Conservation (phyloP, 1,140 invertebrate species). For the Maniola jurtina region DNA sequence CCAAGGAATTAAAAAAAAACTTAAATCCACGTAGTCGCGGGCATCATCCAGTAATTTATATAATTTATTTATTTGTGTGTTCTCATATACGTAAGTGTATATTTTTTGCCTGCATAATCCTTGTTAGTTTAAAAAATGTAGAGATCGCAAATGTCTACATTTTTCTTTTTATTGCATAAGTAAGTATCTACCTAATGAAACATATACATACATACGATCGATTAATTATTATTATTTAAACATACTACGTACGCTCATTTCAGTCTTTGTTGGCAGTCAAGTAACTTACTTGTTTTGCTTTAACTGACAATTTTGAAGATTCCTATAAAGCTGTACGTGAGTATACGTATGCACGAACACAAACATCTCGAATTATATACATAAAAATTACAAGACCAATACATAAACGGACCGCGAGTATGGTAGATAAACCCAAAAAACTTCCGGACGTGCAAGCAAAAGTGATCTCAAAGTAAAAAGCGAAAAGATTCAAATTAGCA, state of each 20-base stretch:
- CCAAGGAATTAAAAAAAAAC: too few relatives aligned
- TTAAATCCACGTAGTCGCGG: too few relatives aligned
- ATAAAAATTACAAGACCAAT: slow-evolving; percentile 28
- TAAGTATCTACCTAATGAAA: too few relatives aligned
- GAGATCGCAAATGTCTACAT: too few relatives aligned
- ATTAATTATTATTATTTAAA: neutral
- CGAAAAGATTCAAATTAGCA: slow-evolving; percentile 60
- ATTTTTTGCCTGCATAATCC: too few relatives aligned
- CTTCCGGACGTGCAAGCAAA: slow-evolving; percentile 41
- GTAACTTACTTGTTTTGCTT: neutral
- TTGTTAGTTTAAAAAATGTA: too few relatives aligned
- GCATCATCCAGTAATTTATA: too few relatives aligned
- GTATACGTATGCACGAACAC: slow-evolving; percentile 20
- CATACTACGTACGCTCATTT: neutral
- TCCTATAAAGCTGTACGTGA: slow-evolving; percentile 7
- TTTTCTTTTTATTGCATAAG: too few relatives aligned
- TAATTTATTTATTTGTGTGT: too few relatives aligned
- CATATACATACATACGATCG: too few relatives aligned
- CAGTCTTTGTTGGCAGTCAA: too few relatives aligned
- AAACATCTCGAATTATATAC: slow-evolving; percentile 20
- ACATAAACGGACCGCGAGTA: slow-evolving; percentile 41
- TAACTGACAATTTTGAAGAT: neutral
- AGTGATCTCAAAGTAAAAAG: slow-evolving; percentile 43
- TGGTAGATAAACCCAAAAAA: slow-evolving; percentile 50
- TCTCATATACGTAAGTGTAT: too few relatives aligned